Percentiles rank a stretch among this genome's conserved stretches.
Conservation (phyloP, 2,888 invertebrate species). For the Ellobium chinense region DNA sequence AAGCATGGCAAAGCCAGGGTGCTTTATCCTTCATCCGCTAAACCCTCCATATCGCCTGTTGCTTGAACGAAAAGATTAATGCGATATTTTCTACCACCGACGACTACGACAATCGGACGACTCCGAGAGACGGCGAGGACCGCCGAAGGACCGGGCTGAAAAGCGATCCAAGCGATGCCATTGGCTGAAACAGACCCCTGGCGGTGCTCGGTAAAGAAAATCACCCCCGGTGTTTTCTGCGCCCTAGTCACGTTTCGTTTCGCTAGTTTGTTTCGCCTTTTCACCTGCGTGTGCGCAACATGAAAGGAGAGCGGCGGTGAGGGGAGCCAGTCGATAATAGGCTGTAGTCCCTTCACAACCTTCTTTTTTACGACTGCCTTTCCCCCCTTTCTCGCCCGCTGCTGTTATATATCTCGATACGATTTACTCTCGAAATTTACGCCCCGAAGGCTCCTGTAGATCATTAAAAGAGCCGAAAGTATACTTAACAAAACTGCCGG, state of each 20-base stretch:
- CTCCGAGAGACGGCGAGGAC: slow-evolving; percentile 30
- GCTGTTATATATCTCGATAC: neutral
- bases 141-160: slow-evolving; percentile 38
- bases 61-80: slow-evolving; percentile 18
- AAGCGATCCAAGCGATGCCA: slow-evolving; percentile 27
- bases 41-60: slow-evolving; percentile 6
- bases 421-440: no score
- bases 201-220: slow-evolving; percentile 15
- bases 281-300: slow-evolving; percentile 10
- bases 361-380: neutral
- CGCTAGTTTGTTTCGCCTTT: slow-evolving; percentile 16
- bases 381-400: neutral
- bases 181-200: slow-evolving; percentile 36
- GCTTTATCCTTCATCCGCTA: slow-evolving; percentile 2
- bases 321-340: slow-evolving; percentile 6
- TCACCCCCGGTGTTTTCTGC: slow-evolving; percentile 3
- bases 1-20: neutral
- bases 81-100: slow-evolving; percentile 20
- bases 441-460: no score
- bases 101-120: slow-evolving; percentile 25
- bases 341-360: neutral
- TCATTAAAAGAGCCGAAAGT: no score
- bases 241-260: slow-evolving; percentile 7
- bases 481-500: no score
- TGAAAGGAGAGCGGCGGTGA: neutral